phyloP scores from a whole-genome alignment of 2,797 vertebrate genomes.

The Siniperca undulata region DNA sequence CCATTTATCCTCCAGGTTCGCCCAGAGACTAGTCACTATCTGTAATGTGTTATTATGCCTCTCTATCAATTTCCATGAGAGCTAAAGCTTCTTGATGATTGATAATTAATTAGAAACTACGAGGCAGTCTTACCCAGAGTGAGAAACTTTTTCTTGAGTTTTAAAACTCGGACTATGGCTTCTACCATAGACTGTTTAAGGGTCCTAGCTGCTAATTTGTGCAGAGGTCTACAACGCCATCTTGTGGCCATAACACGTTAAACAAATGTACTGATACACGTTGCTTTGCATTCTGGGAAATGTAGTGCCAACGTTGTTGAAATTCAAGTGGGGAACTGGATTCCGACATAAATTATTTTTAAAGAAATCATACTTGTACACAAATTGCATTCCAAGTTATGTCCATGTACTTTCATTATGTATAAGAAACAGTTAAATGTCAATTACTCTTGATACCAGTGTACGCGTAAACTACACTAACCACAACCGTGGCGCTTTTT shows the following conservation, averaged over 20 bases:
- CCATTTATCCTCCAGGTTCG: conserved; percentile 49
- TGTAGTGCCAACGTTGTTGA: conserved; percentile 10
- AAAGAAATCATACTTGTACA: fast-evolving
- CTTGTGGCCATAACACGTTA: conserved; percentile 46
- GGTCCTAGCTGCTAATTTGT: neutral
- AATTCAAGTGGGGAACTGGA: neutral
- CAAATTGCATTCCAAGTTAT: fast-evolving
- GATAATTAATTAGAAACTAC: neutral
- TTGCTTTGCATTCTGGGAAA: conserved; percentile 68
- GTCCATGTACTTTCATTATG: fast-evolving
- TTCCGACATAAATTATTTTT: fast-evolving
- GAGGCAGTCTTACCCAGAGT: fast-evolving
- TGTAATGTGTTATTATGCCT: neutral
- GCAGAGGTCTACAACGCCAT: conserved; percentile 55
- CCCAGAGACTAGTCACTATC: neutral
- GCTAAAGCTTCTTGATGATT: neutral
- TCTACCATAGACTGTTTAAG: neutral
- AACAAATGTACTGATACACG: neutral
- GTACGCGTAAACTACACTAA: conserved; percentile 73
- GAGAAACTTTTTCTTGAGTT: neutral
- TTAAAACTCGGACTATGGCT: neutral
- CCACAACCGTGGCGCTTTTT: conserved; percentile 65
- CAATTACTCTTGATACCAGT: fast-evolving
- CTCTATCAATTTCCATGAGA: no score
- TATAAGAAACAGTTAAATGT: neutral